Percentiles rank a stretch among this genome's conserved stretches.
Conservation (phyloP, 2,888 invertebrate species). For the Campoplex nolae region DNA sequence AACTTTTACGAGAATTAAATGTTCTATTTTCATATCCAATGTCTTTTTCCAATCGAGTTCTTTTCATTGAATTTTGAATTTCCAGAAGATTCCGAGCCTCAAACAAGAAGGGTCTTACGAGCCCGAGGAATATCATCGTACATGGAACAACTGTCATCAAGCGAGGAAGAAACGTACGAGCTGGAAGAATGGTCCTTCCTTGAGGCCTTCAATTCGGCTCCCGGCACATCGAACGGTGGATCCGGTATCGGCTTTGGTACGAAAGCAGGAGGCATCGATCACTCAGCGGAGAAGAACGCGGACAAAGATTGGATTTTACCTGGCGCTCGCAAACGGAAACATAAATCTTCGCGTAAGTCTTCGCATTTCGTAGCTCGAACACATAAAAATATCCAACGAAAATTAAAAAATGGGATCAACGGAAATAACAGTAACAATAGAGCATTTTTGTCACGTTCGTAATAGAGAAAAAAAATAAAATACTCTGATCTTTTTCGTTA, state of each 20-base stretch:
- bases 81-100: slow-evolving; percentile 67
- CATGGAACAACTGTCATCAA: slow-evolving; percentile 81
- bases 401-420: background rate
- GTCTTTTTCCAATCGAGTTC: background rate
- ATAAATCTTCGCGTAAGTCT: slow-evolving; percentile 79
- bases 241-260: slow-evolving; percentile 73
- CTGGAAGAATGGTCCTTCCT: slow-evolving; percentile 80
- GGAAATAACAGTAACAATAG: background rate
- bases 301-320: slow-evolving; percentile 83
- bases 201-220: slow-evolving; percentile 77
- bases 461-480: background rate
- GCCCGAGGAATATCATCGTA: slow-evolving; percentile 82
- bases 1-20: background rate
- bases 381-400: background rate
- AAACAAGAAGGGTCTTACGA: slow-evolving; percentile 79
- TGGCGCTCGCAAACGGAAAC: slow-evolving; percentile 81
- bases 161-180: slow-evolving; percentile 79
- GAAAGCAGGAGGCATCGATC: slow-evolving; percentile 72
- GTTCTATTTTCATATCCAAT: background rate
- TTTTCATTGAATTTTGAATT: background rate
- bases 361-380: no score
- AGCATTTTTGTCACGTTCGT: background rate
- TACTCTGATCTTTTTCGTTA: background rate
- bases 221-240: slow-evolving; percentile 75
- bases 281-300: slow-evolving; percentile 79